phyloP scores from a whole-genome alignment of 2,888 invertebrate genomes.

The Drosophila macrospina region DNA sequence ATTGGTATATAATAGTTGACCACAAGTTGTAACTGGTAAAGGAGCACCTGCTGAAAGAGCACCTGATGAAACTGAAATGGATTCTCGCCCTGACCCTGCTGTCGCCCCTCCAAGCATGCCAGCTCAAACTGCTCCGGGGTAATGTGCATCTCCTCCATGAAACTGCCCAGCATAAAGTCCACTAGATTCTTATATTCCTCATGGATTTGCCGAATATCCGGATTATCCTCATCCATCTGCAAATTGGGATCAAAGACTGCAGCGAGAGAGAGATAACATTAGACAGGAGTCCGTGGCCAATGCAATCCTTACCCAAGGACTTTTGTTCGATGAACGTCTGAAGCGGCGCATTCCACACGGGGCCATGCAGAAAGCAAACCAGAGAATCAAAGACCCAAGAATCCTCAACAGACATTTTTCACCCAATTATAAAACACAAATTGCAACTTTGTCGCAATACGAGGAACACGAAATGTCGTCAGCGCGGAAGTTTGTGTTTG shows the following conservation, averaged over 20 bases:
- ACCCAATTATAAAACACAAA: constrained; percentile 2
- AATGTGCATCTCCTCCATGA: constrained; percentile 96
- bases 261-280: neutral
- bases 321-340: constrained; percentile 97
- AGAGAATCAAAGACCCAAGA: constrained; percentile 97
- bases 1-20: neutral
- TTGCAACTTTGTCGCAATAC: neutral
- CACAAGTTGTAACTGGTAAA: too few relatives aligned
- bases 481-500: constrained; percentile 58
- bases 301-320: constrained; percentile 89
- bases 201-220: constrained; percentile 91
- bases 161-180: constrained; percentile 95
- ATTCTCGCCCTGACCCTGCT: constrained; percentile 83
- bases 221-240: constrained; percentile 88
- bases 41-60: constrained; percentile 86
- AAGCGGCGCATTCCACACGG: constrained; percentile 96
- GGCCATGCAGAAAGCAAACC: constrained; percentile 95
- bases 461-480: constrained; percentile 39
- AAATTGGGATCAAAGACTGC: constrained; percentile 93
- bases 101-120: constrained; percentile 88
- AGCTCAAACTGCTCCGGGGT: constrained; percentile 94
- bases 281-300: too few relatives aligned
- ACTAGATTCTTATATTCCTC: constrained; percentile 95
- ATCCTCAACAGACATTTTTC: constrained; percentile 87
- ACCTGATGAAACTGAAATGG: constrained; percentile 88